phyloP scores from a whole-genome alignment of 2,797 vertebrate genomes.

The Cercopithecus mitis region DNA sequence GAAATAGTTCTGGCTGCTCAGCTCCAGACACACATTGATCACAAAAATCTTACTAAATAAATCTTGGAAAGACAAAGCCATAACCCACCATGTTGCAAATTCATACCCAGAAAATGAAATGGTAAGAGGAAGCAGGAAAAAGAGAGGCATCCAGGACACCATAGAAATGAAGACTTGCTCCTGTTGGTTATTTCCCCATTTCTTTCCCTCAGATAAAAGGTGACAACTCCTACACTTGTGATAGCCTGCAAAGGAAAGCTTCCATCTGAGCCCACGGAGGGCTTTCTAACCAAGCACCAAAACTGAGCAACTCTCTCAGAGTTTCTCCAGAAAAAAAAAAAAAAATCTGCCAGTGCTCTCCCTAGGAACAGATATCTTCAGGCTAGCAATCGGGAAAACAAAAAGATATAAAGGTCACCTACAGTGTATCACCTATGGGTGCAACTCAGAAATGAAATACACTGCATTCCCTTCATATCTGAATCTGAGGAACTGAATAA shows the following conservation, averaged over 20 bases:
- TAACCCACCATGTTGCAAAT: neutral
- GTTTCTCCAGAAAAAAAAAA: neutral
- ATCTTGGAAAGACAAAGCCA: neutral
- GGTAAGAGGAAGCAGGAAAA: neutral
- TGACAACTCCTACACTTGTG: neutral
- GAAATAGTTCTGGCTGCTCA: neutral
- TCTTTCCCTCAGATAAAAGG: neutral
- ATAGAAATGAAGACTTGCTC: neutral
- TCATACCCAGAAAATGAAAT: neutral
- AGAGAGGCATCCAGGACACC: neutral
- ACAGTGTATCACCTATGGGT: neutral
- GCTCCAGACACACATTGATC: neutral
- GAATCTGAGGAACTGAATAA: neutral
- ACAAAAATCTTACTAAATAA: constrained; percentile 10
- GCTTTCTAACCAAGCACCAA: neutral
- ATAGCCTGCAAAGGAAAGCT: neutral
- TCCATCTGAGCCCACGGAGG: neutral
- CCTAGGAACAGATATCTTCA: neutral
- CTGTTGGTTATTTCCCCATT: neutral
- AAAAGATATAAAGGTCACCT: neutral
- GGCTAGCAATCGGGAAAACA: neutral
- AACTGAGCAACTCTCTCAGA: neutral
- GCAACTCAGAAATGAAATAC: neutral
- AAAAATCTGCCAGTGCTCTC: neutral
- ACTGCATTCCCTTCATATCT: neutral